These are phyloP conservation scores for Arenaria interpres DNA, from an alignment of 2,113 vertebrate genomes.

Conservation along the genomic window DNA sequence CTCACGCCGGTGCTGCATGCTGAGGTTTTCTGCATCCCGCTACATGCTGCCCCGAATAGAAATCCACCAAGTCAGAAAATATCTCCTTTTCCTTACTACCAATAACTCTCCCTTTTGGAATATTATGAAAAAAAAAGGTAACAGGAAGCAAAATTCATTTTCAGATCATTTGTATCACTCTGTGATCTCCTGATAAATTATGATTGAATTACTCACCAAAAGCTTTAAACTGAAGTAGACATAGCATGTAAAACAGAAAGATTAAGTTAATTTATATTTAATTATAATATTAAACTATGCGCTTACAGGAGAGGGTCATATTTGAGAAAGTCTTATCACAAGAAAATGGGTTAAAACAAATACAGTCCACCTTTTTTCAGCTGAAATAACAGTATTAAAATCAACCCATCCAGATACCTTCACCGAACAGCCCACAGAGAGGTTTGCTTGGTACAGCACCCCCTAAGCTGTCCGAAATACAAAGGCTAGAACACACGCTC, in stretches of 20 bases:
- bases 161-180: not conserved
- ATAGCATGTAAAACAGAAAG: not conserved
- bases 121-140: not conserved
- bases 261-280: not conserved
- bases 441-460: not conserved
- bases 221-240: not conserved
- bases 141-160: not conserved
- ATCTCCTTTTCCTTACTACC: not conserved
- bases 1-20: not conserved
- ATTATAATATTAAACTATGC: not conserved
- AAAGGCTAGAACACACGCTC: not conserved
- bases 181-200: not conserved
- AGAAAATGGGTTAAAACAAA: not conserved
- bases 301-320: not conserved
- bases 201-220: not conserved
- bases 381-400: not conserved
- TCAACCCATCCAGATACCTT: not conserved
- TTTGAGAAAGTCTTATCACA: not conserved
- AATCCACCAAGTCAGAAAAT: not conserved
- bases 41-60: not conserved
- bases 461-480: not conserved
- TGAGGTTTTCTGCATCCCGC: not conserved
- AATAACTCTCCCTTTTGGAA: not conserved
- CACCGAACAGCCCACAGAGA: not conserved
- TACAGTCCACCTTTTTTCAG: not conserved